Conservation (phyloP, 2,888 invertebrate species). For the Cyaniris semiargus region DNA sequence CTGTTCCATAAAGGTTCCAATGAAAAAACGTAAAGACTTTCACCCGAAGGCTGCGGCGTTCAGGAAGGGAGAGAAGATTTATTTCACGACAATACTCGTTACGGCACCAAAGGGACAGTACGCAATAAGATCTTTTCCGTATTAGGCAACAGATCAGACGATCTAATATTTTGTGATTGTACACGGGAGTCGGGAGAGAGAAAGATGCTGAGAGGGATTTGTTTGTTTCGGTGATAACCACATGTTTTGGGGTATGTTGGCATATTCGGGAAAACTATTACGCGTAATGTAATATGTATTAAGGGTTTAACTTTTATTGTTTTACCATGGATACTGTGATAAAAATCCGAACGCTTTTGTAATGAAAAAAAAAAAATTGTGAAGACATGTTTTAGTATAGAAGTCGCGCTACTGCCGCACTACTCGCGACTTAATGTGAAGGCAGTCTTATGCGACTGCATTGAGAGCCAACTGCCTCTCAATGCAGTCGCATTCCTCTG, state of each 20-base stretch:
- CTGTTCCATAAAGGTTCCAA: constrained; percentile 55
- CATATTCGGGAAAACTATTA: background rate
- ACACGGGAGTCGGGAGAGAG: constrained; percentile 62
- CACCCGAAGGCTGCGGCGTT: constrained; percentile 66
- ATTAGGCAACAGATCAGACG: constrained; percentile 67
- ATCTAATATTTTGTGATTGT: constrained; percentile 61
- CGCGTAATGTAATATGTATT: constrained; percentile 2
- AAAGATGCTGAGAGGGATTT: constrained; percentile 51
- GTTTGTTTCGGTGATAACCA: constrained; percentile 36
- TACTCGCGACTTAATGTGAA: too few relatives aligned
- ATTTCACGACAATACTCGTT: constrained; percentile 75
- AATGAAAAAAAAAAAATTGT: too few relatives aligned
- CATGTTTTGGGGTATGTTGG: background rate
- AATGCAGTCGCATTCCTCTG: too few relatives aligned
- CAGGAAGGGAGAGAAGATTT: constrained; percentile 73
- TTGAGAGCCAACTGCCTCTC: too few relatives aligned
- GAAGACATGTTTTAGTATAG: too few relatives aligned
- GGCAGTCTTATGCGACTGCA: too few relatives aligned
- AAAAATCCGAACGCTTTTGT: background rate
- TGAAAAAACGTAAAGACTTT: constrained; percentile 75
- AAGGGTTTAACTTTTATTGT: background rate
- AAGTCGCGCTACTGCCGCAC: too few relatives aligned
- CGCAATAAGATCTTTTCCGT: constrained; percentile 49
- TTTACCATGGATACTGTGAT: background rate
- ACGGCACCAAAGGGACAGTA: constrained; percentile 70